Base-by-base conservation (phyloP, 2,888 invertebrate genomes). In the Drosophila fungiperda region DNA sequence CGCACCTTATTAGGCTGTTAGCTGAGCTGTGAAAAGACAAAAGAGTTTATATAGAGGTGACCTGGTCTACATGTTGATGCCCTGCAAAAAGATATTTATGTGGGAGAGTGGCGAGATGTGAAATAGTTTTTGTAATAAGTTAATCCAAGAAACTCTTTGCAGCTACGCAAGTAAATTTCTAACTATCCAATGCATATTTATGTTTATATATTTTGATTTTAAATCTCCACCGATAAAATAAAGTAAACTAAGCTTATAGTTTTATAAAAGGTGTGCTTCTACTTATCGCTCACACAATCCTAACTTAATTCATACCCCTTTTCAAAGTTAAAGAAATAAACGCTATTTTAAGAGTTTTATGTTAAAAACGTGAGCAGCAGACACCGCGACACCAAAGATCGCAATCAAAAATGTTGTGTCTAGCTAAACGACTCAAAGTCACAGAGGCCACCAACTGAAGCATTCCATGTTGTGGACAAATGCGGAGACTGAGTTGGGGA, bases 381-480 rank as follows among this genome's bases (percentile, higher is more conserved):
- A 62, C 80, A n/a, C 23, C 54, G 53, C 60, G 40, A 68, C 70
- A 53, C 53, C 73, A 78, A 74, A 89, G 86, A 87, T 87, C 87
- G 89, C 89, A 89, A 89, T 87, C 89, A 87, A 80, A 85, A 76
- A 69, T 42, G 20, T 40, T 80, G 54, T 69, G 78, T 82, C 80
- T 82, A 89, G 86, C 71, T 52, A 55, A 58, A 35, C 61, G 45
- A 65, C 52, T 45, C 58, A 50, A 55, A 38, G 54, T 33, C 57
- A 58, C 59, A 63, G 38, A 71, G 72, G 54, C 63, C 42, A 64
- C 55, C 64, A 57, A 20, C 49, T 38, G 17, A 29, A 29, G 58
- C 20, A 54, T 40, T n/a, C 38, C 55, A 15, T 63, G 68, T 32
- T 36, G 12, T 26, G 15, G 65, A 6, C 17, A 38, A 33, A 17